phyloP scores from a whole-genome alignment of 2,113 vertebrate species.

The Cryptomyrus ogoouensis region DNA sequence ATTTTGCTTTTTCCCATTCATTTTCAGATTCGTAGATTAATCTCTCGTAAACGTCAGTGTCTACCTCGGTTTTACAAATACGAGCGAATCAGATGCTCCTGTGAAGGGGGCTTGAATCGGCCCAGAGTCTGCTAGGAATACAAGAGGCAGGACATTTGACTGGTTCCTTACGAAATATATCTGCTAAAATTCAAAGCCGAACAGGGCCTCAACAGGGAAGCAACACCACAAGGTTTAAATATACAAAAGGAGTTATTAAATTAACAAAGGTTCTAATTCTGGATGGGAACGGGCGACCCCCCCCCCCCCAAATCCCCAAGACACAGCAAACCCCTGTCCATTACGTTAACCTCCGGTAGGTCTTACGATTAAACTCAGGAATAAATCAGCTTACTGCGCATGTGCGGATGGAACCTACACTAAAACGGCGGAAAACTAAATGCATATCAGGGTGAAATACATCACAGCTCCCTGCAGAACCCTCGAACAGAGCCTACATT shows the following conservation, averaged over 20 bases:
- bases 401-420: background rate
- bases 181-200: constrained; percentile 14
- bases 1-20: constrained; percentile 79
- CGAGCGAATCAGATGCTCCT: constrained; percentile 1
- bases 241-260: constrained; percentile 15
- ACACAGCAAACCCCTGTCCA: background rate
- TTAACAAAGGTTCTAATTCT: background rate
- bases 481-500: background rate
- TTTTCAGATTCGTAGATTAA: constrained; percentile 72
- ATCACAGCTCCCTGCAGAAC: constrained; percentile 11
- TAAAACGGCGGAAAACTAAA: background rate
- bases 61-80: constrained; percentile 50
- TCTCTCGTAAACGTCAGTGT: constrained; percentile 82
- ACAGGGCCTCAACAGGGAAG: background rate
- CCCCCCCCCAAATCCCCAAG: background rate
- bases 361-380: background rate
- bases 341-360: background rate
- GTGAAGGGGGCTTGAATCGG: background rate
- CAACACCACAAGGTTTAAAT: constrained; percentile 11
- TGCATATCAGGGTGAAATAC: background rate
- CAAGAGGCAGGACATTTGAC: constrained; percentile 1
- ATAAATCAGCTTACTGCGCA: background rate
- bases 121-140: constrained; percentile 8
- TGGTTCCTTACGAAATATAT: background rate
- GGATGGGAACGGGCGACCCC: constrained; percentile 2